Conservation (phyloP, 2,888 invertebrate genomes). For the Mimachlamys varia region DNA sequence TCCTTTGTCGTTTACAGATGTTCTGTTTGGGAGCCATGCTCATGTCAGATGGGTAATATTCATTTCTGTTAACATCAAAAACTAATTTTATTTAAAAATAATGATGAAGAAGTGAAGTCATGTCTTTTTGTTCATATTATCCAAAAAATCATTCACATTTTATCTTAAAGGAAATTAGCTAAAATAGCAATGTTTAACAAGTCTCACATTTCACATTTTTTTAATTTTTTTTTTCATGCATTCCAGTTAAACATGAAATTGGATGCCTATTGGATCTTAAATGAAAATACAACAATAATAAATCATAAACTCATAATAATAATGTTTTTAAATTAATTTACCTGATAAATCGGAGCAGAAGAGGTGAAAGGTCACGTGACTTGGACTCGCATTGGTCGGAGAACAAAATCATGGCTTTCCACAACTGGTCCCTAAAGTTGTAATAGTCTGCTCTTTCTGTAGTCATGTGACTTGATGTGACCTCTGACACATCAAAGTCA, state of each 20-base stretch:
- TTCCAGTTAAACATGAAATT: no score
- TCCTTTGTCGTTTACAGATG: conserved; percentile 66
- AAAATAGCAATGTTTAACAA: no score
- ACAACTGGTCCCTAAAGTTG: conserved; percentile 91
- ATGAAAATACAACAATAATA: no score
- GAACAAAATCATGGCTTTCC: conserved; percentile 90
- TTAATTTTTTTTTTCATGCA: no score
- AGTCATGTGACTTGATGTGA: conserved; percentile 20
- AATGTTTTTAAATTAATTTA: conserved; percentile 63
- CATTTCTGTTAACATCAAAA: conserved; percentile 69
- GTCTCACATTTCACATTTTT: no score
- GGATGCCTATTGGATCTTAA: no score
- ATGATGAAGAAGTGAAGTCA: background rate
- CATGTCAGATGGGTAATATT: conserved; percentile 75
- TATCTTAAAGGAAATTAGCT: no score
- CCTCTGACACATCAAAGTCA: background rate
- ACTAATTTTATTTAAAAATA: background rate
- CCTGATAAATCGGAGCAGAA: conserved; percentile 92
- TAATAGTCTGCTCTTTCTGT: conserved; percentile 84
- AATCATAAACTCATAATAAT: no score
- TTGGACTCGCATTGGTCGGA: conserved; percentile 90
- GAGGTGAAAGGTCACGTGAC: conserved; percentile 90
- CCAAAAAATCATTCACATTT: no score
- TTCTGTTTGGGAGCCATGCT: conserved; percentile 73
- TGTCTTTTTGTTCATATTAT: background rate